These are phyloP conservation scores for Balearica regulorum DNA, from an alignment of 2,797 vertebrate species.

Conservation along the genomic window DNA sequence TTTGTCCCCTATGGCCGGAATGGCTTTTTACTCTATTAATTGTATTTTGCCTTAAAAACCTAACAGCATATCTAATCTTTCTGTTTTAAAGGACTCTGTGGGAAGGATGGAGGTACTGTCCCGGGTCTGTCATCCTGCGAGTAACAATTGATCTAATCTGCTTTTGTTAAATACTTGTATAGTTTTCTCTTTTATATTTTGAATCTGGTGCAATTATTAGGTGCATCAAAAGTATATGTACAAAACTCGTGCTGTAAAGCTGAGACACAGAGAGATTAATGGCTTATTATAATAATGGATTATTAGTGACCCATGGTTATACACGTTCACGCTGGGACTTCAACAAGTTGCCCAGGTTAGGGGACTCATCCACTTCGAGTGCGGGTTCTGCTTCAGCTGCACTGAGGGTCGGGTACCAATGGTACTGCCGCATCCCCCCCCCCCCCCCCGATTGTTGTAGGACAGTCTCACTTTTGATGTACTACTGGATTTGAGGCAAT, in stretches of 20 bases:
- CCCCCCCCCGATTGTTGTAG: accelerated
- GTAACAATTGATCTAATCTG: neutral
- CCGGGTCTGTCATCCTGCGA: neutral
- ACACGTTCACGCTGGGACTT: neutral
- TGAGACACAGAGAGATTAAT: neutral
- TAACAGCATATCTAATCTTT: neutral
- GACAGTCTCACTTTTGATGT: neutral
- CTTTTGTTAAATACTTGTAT: neutral
- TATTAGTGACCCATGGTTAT: neutral
- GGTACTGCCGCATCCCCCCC: accelerated
- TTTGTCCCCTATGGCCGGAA: neutral
- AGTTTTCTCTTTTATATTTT: neutral
- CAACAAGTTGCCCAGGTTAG: neutral
- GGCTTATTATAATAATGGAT: neutral
- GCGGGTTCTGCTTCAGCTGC: neutral
- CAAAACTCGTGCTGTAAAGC: neutral
- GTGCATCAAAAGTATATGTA: neutral
- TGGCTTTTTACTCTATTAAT: neutral
- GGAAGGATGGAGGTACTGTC: neutral
- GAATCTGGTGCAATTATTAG: neutral
- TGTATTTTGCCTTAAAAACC: neutral
- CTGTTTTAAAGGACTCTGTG: neutral
- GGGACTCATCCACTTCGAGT: accelerated
- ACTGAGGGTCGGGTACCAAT: neutral
- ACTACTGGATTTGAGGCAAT: neutral